Percentiles rank a stretch among this genome's conserved stretches.
These are phyloP conservation scores for Cyanocitta stelleri DNA, from an alignment of 2,113 vertebrate genomes.

Conservation along the genomic window DNA sequence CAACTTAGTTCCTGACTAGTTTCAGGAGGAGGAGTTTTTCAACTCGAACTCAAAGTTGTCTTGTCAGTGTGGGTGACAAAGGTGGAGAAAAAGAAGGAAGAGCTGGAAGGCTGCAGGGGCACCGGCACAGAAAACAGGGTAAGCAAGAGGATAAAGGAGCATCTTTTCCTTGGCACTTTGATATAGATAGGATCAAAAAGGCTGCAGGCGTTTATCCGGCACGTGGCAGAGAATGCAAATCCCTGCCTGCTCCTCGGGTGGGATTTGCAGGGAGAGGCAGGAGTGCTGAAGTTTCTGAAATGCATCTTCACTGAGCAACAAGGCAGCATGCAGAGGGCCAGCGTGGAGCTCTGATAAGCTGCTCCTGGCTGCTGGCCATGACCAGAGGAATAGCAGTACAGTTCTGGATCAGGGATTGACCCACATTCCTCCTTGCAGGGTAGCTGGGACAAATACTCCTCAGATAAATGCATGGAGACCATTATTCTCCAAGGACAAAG, in stretches of 20 bases:
- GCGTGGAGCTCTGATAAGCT: neutral
- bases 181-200: neutral
- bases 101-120: neutral
- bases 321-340: neutral
- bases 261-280: neutral
- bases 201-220: neutral
- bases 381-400: neutral
- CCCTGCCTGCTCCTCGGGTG: neutral
- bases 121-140: neutral
- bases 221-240: neutral
- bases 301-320: neutral
- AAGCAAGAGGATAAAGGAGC: neutral
- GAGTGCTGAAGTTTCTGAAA: neutral
- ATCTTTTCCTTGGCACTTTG: neutral
- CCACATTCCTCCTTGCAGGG: constrained; percentile 22
- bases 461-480: neutral
- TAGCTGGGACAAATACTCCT: neutral
- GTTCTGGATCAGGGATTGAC: constrained; percentile 25
- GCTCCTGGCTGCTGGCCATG: constrained; percentile 7
- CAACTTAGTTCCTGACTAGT: neutral
- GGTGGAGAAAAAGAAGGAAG: neutral
- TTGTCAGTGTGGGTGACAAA: neutral
- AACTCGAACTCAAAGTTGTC: neutral
- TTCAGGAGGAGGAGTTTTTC: neutral
- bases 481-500: neutral